phyloP scores from a whole-genome alignment of 1,140 invertebrate species.

The Drosophila punjabiensis region DNA sequence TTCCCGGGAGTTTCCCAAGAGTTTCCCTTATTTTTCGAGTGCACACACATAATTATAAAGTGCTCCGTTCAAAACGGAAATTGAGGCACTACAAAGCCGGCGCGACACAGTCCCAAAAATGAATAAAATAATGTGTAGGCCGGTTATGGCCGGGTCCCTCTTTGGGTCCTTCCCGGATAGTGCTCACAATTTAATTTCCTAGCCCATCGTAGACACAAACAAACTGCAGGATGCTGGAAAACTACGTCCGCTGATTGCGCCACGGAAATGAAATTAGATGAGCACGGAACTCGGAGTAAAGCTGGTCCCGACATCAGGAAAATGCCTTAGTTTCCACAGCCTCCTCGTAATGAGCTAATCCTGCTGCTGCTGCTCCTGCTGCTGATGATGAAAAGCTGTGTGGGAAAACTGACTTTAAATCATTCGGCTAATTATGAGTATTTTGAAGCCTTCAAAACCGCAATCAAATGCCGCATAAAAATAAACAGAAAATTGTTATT shows the following conservation, averaged over 20 bases:
- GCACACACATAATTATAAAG: constrained; percentile 65
- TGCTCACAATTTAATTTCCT: constrained; percentile 78
- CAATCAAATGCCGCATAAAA: not conserved
- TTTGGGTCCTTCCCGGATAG: constrained; percentile 61
- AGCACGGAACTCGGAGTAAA: not conserved
- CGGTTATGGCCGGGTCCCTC: not conserved
- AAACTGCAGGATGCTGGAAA: constrained; percentile 58
- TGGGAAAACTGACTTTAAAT: too few species aligned
- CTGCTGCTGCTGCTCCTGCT: constrained; percentile 17
- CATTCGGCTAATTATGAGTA: constrained; percentile 59
- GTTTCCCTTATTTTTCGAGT: not conserved
- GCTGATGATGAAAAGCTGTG: constrained; percentile 51
- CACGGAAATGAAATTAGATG: constrained; percentile 73
- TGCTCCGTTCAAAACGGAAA: constrained; percentile 59
- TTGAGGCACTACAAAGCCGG: constrained; percentile 55
- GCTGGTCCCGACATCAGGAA: not conserved
- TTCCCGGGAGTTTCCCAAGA: accelerated
- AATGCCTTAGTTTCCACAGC: not conserved
- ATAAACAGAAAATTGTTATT: not conserved
- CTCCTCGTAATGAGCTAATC: constrained; percentile 35
- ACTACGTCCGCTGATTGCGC: constrained; percentile 60
- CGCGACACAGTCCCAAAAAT: constrained; percentile 18
- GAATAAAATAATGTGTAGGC: constrained; percentile 16
- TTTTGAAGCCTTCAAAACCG: not conserved
- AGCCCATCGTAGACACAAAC: constrained; percentile 26